These are phyloP conservation scores for Scaptodrosophila lebanonensis DNA, from an alignment of 1,140 invertebrate genomes.

Conservation along the genomic window DNA sequence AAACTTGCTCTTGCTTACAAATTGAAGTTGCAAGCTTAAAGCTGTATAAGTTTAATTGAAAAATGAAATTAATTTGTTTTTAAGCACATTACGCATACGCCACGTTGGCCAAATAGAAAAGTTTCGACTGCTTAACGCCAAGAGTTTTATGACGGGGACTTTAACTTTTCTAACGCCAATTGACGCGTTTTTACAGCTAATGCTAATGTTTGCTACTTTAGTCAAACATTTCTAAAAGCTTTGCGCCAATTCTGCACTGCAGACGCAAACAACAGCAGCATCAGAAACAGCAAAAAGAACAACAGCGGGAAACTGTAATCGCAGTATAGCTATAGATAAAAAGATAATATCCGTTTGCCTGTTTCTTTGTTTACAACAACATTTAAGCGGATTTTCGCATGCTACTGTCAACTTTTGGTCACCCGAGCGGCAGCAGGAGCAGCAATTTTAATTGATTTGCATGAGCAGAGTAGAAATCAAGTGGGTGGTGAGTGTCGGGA, in stretches of 20 bases:
- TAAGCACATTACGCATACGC: constrained; percentile 56
- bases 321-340: constrained; percentile 56
- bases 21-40: constrained; percentile 6
- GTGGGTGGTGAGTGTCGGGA: constrained; percentile 25
- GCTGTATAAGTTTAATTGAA: constrained; percentile 36
- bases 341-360: constrained; percentile 69
- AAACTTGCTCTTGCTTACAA: no score
- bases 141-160: no score
- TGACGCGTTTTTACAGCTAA: constrained; percentile 4
- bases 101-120: constrained; percentile 36
- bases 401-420: constrained; percentile 60
- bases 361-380: constrained; percentile 47
- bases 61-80: constrained; percentile 56
- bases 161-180: constrained; percentile 13
- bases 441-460: constrained; percentile 68
- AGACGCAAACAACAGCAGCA: no score
- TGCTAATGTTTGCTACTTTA: constrained; percentile 31
- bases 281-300: constrained; percentile 37
- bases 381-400: constrained; percentile 63
- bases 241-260: constrained; percentile 57
- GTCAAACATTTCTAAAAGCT: constrained; percentile 55
- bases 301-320: constrained; percentile 49
- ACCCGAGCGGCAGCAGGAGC: constrained; percentile 29
- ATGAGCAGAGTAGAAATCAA: constrained; percentile 30
- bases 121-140: constrained; percentile 5